A percentile compares a stretch with the other conserved stretches of the same genome.
Evolutionary conservation across 2,113 vertebrate species (phyloP).

Genomic region (Ia io): DNA sequence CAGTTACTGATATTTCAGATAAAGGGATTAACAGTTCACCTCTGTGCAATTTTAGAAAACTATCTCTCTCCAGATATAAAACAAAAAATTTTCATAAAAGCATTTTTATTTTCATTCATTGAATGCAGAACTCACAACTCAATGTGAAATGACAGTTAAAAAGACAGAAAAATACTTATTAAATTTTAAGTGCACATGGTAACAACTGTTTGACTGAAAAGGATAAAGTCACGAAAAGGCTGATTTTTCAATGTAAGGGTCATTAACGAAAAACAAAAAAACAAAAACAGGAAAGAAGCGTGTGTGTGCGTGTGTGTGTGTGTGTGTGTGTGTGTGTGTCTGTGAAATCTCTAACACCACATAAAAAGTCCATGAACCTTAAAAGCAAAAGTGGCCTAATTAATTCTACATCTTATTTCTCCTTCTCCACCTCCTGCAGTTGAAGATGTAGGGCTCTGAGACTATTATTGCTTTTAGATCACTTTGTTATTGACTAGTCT

Average conservation of each 20-base stretch:
- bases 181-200: conserved; percentile 37
- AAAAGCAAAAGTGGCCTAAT: conserved; percentile 78
- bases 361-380: conserved; percentile 51
- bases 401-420: conserved; percentile 78
- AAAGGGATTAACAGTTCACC: background rate
- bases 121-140: conserved; percentile 9
- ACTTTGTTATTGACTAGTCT: conserved; percentile 90
- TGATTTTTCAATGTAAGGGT: background rate
- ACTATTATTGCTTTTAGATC: conserved; percentile 89
- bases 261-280: conserved; percentile 47
- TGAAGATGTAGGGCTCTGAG: conserved; percentile 80
- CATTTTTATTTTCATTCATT: background rate
- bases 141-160: background rate
- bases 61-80: background rate
- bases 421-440: conserved; percentile 66
- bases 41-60: background rate
- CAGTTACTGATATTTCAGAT: background rate
- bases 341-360: conserved; percentile 35
- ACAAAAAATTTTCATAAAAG: conserved; percentile 6
- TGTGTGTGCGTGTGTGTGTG: background rate
- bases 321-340: background rate
- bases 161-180: conserved; percentile 34
- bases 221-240: background rate
- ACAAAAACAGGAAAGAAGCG: background rate
- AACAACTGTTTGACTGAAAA: conserved; percentile 23